Evolutionary conservation across 2,113 vertebrate genomes (phyloP).

Genomic region (Morone chrysops): DNA sequence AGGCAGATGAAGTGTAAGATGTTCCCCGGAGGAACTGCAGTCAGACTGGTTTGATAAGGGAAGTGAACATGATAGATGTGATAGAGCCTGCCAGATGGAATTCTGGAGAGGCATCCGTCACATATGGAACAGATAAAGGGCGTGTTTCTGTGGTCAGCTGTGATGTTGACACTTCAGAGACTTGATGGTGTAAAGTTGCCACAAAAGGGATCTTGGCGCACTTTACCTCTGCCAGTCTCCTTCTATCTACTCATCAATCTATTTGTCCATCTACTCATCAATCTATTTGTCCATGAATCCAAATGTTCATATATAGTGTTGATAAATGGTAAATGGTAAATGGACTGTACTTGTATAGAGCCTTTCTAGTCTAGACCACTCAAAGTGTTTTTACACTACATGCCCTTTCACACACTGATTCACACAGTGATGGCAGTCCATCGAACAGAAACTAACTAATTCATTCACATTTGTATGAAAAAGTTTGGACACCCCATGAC

Average conservation of each 20-base stretch:
- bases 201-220: conserved; percentile 34
- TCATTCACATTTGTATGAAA: too few relatives aligned
- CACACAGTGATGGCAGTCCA: too few relatives aligned
- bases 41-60: conserved; percentile 49
- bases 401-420: too few relatives aligned
- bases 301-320: not conserved
- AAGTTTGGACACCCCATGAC: too few relatives aligned
- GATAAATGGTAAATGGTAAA: too few relatives aligned
- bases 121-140: conserved; percentile 78
- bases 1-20: conserved; percentile 62
- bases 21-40: conserved; percentile 21
- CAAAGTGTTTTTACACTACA: too few relatives aligned
- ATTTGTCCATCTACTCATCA: not conserved
- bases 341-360: too few relatives aligned
- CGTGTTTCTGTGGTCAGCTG: conserved; percentile 63
- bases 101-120: conserved; percentile 31
- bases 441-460: too few relatives aligned
- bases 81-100: not conserved
- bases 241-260: conserved; percentile 7
- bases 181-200: conserved; percentile 60
- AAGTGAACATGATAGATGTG: conserved; percentile 23
- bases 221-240: conserved; percentile 1
- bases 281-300: not conserved
- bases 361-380: too few relatives aligned
- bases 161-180: conserved; percentile 70